phyloP scores from a whole-genome alignment of 1,140 invertebrate species.

The Atta cephalotes region DNA sequence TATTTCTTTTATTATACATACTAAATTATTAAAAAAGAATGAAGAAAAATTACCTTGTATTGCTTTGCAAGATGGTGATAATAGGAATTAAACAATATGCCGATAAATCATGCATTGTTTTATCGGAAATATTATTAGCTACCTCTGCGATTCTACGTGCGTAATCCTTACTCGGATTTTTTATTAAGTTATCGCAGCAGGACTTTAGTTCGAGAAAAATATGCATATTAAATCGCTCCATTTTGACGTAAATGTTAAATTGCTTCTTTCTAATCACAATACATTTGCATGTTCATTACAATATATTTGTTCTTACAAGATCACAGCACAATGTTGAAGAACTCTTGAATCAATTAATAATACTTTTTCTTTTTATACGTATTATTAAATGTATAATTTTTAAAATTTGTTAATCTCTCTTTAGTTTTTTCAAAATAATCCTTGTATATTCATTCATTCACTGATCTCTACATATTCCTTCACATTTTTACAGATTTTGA shows the following conservation, averaged over 20 bases:
- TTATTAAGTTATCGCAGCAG: conserved; percentile 85
- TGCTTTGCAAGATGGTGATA: conserved; percentile 84
- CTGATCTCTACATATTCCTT: not conserved
- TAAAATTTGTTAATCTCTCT: not conserved
- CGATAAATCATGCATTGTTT: conserved; percentile 85
- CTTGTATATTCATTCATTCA: not conserved
- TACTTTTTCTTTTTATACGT: not conserved
- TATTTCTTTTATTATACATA: not conserved
- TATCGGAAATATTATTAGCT: conserved; percentile 80
- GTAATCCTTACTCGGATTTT: conserved; percentile 82
- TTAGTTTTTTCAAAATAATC: not conserved
- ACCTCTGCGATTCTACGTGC: conserved; percentile 76
- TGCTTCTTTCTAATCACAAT: not conserved
- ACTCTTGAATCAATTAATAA: conserved; percentile 2
- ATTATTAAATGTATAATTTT: not conserved
- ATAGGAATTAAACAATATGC: conserved; percentile 87
- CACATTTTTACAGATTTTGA: not conserved
- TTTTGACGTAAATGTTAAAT: conserved; percentile 7
- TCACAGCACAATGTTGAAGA: not conserved
- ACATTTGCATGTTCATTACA: not conserved
- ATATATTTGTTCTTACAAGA: not conserved
- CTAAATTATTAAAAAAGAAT: conserved; percentile 18
- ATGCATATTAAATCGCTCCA: conserved; percentile 68
- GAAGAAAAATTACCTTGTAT: conserved; percentile 82
- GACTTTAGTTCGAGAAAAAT: conserved; percentile 86